Conservation (phyloP, 2,888 invertebrate species). For the Callosobruchus maculatus region DNA sequence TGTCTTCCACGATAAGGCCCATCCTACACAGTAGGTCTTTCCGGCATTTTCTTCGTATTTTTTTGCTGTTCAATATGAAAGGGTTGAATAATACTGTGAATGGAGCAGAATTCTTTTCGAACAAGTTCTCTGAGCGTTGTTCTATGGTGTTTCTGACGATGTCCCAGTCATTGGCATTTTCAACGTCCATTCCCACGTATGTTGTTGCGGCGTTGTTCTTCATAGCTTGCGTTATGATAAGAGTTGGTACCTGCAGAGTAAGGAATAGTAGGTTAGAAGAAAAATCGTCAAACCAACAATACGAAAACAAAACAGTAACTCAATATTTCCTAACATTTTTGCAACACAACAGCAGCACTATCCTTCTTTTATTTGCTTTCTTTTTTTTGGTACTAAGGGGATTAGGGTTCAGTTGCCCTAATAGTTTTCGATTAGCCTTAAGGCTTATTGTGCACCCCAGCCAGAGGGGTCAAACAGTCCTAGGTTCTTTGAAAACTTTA, state of each 20-base stretch:
- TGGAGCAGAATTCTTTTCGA: not conserved
- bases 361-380: too few relatives aligned
- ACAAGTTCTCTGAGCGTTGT: not conserved
- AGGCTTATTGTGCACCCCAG: too few relatives aligned
- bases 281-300: too few relatives aligned
- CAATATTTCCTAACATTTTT: too few relatives aligned
- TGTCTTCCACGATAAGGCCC: constrained; percentile 1
- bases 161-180: constrained; percentile 8
- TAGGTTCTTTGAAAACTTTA: too few relatives aligned
- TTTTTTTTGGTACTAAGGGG: too few relatives aligned
- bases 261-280: too few relatives aligned
- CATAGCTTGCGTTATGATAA: not conserved
- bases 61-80: constrained; percentile 4
- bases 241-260: not conserved
- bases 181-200: not conserved
- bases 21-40: constrained; percentile 4
- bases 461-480: too few relatives aligned
- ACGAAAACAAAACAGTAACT: too few relatives aligned
- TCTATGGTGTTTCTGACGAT: constrained; percentile 1
- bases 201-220: not conserved
- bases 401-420: too few relatives aligned
- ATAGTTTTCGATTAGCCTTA: too few relatives aligned
- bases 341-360: too few relatives aligned
- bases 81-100: constrained; percentile 8
- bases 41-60: constrained; percentile 6